Percentiles rank a stretch among this genome's conserved stretches.
phyloP scores from a whole-genome alignment of 2,113 vertebrate species.

The Ginglymostoma cirratum region DNA sequence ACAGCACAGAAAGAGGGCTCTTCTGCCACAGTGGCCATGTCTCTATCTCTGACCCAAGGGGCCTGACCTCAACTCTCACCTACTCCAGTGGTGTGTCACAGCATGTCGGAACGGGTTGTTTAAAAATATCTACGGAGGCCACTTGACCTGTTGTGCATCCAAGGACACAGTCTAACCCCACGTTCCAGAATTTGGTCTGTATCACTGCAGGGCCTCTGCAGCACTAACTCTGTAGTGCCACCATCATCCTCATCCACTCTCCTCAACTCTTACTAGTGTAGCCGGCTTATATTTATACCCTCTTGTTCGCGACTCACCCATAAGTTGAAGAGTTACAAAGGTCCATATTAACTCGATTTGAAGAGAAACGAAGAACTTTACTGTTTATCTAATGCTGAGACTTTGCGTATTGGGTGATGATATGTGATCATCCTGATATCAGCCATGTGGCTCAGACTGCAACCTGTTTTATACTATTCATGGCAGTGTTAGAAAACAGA shows the following conservation, averaged over 20 bases:
- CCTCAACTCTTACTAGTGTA: background rate
- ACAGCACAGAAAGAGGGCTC: no score
- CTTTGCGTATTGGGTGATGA: background rate
- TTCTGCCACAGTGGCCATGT: no score
- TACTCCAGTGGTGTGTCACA: no score
- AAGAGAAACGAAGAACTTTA: background rate
- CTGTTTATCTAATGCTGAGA: background rate
- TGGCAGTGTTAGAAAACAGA: background rate
- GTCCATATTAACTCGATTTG: background rate
- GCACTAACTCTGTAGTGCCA: no score
- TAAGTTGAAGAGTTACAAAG: background rate
- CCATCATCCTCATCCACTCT: background rate
- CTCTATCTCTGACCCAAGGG: no score
- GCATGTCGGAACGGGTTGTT: no score
- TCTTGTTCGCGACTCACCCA: background rate
- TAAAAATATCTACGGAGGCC: no score
- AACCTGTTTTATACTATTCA: background rate
- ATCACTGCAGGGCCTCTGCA: no score
- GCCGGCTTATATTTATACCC: background rate
- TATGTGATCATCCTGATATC: background rate
- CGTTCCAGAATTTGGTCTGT: no score
- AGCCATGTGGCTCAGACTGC: background rate
- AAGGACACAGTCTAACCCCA: no score
- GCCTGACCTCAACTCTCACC: no score
- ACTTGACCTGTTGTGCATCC: no score